Conservation (phyloP, 2,888 invertebrate species). For the Dryadula phaetusa region DNA sequence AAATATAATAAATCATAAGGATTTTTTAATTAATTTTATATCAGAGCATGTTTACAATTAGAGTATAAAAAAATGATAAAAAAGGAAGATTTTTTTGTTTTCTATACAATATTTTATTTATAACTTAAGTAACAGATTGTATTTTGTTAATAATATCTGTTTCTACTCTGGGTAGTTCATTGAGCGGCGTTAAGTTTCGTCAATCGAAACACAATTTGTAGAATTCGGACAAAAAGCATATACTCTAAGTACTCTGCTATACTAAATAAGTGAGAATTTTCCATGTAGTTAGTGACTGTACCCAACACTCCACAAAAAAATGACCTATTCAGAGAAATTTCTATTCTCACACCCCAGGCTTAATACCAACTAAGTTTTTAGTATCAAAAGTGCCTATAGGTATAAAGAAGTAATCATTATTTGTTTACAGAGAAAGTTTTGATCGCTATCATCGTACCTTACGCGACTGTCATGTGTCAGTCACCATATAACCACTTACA, state of each 20-base stretch:
- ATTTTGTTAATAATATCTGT: too few relatives aligned
- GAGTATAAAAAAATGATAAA: too few relatives aligned
- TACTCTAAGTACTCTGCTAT: background rate
- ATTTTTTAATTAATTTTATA: too few relatives aligned
- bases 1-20: background rate
- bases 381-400: background rate
- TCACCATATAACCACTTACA: conserved; percentile 15
- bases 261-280: background rate
- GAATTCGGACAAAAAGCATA: background rate
- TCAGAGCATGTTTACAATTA: background rate
- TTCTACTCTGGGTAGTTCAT: too few relatives aligned
- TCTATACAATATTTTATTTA: too few relatives aligned
- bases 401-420: background rate
- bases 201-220: background rate
- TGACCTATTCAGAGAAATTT: background rate
- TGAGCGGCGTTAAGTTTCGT: too few relatives aligned
- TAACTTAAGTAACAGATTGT: too few relatives aligned
- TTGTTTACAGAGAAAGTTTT: conserved; percentile 24
- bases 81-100: too few relatives aligned
- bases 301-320: too few relatives aligned
- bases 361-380: too few relatives aligned
- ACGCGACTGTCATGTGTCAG: conserved; percentile 20
- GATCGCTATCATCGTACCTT: conserved; percentile 15
- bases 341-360: background rate
- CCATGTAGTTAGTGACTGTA: background rate